phyloP scores from a whole-genome alignment of 1,140 invertebrate species.

The Zaprionus taronus region DNA sequence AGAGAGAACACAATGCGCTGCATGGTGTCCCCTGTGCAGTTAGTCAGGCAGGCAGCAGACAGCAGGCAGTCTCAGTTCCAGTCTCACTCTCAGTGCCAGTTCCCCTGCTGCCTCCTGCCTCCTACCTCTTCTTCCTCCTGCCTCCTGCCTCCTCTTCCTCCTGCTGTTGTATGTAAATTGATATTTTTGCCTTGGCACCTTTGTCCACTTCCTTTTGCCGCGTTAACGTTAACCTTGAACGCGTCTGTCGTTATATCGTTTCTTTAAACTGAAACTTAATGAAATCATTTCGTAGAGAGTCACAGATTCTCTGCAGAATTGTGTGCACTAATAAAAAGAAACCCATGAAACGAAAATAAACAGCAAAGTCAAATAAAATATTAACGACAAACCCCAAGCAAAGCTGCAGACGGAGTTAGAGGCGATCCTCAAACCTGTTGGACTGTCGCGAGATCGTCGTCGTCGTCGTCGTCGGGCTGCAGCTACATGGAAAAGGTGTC shows the following conservation, averaged over 20 bases:
- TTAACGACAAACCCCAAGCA: slow-evolving; percentile 58
- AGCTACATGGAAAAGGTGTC: slow-evolving; percentile 79
- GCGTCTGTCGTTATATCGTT: slow-evolving; percentile 36
- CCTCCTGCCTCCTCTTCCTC: neutral
- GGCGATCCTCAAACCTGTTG: slow-evolving; percentile 55
- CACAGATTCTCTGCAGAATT: slow-evolving; percentile 43
- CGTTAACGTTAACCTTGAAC: slow-evolving; percentile 63
- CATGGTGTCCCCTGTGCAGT: slow-evolving; percentile 64
- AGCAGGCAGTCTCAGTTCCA: slow-evolving; percentile 30
- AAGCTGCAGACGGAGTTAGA: slow-evolving; percentile 15
- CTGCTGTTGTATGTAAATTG: slow-evolving; percentile 70
- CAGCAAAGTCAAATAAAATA: slow-evolving; percentile 65
- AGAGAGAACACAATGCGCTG: slow-evolving; percentile 38
- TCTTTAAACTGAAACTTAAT: slow-evolving; percentile 70
- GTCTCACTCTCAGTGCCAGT: slow-evolving; percentile 4
- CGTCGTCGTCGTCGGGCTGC: too few relatives aligned
- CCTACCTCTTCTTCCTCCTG: neutral
- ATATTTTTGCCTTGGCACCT: slow-evolving; percentile 69
- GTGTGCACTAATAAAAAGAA: slow-evolving; percentile 32
- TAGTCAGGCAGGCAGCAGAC: slow-evolving; percentile 15
- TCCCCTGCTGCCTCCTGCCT: neutral
- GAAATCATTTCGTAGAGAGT: slow-evolving; percentile 65
- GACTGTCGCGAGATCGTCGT: slow-evolving; percentile 8
- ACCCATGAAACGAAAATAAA: slow-evolving; percentile 17
- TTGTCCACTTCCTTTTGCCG: slow-evolving; percentile 55